Percentiles rank a stretch among this genome's conserved stretches.
Conservation (phyloP, 1,140 invertebrate species). For the Pachypsylla venusta region DNA sequence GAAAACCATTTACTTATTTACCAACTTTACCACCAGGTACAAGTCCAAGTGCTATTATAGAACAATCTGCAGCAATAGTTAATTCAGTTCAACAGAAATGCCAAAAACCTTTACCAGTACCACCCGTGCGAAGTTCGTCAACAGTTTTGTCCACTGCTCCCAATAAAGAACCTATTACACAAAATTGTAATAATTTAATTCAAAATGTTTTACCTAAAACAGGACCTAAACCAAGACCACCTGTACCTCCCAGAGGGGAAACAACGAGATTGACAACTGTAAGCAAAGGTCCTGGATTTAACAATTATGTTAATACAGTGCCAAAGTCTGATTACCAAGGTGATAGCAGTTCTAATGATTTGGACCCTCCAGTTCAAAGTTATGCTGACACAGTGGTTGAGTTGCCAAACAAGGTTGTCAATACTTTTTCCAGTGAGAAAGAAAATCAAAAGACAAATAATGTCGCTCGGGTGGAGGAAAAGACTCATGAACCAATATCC, state of each 20-base stretch:
- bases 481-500: not conserved
- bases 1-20: not conserved
- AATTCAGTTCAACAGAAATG: not conserved
- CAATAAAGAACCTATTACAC: not conserved
- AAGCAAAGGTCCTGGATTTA: not conserved
- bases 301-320: conserved; percentile 6
- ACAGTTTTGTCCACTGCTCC: not conserved
- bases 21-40: conserved; percentile 1
- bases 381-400: not conserved
- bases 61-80: not conserved
- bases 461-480: not conserved
- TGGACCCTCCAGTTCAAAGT: not conserved
- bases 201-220: conserved; percentile 4
- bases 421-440: not conserved
- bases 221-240: conserved; percentile 1
- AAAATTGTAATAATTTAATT: not conserved
- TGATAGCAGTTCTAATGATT: not conserved
- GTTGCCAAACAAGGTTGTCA: not conserved
- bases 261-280: conserved; percentile 6
- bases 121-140: not conserved
- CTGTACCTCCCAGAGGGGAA: not conserved
- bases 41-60: not conserved
- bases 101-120: not conserved
- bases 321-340: not conserved
- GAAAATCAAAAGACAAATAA: not conserved